phyloP scores from a whole-genome alignment of 2,888 invertebrate genomes.

The Holacanthella duospinosa region DNA sequence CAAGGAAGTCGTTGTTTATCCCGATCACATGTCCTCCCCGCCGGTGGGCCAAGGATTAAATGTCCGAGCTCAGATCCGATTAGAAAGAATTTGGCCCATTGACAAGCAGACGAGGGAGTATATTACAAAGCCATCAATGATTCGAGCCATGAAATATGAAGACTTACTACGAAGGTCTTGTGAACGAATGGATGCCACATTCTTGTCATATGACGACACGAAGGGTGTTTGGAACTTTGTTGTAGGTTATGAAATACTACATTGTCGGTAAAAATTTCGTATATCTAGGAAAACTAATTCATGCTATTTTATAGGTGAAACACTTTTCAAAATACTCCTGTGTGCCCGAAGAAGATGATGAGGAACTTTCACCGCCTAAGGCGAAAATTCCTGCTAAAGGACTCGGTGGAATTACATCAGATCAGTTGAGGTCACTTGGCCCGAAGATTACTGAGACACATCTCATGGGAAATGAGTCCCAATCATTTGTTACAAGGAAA shows the following conservation, averaged over 20 bases:
- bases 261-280: background rate
- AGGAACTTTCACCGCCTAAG: conserved; percentile 4
- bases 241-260: conserved; percentile 16
- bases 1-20: conserved; percentile 91
- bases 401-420: conserved; percentile 34
- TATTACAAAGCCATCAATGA: conserved; percentile 57
- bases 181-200: conserved; percentile 22
- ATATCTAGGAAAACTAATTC: background rate
- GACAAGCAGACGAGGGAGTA: conserved; percentile 69
- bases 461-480: background rate
- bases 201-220: conserved; percentile 26
- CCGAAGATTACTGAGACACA: background rate
- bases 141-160: conserved; percentile 28
- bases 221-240: conserved; percentile 30
- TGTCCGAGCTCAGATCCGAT: conserved; percentile 69
- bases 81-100: conserved; percentile 88
- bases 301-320: conserved; percentile 52
- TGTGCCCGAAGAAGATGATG: conserved; percentile 66
- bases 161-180: conserved; percentile 26
- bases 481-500: too few species aligned
- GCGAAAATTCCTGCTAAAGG: conserved; percentile 38
- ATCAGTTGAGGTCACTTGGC: background rate
- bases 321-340: conserved; percentile 88
- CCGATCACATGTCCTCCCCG: conserved; percentile 73
- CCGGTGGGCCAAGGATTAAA: conserved; percentile 78